Conservation (phyloP, 2,113 vertebrate genomes). For the Cervus canadensis region DNA sequence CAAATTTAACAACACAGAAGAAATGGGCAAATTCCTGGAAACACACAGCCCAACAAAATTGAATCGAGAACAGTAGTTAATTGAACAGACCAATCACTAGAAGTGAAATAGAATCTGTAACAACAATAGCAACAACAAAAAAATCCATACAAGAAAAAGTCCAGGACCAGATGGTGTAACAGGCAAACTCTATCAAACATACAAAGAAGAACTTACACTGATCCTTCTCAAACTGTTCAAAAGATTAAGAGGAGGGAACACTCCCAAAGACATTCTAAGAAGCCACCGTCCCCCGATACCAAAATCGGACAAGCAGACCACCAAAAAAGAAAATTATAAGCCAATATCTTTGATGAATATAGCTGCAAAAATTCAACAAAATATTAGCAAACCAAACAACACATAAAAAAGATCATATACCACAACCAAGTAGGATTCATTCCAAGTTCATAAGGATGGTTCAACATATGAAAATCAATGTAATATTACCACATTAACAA, state of each 20-base stretch:
- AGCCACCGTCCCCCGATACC: background rate
- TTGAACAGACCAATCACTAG: background rate
- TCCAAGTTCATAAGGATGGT: background rate
- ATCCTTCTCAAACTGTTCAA: background rate
- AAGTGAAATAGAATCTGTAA: background rate
- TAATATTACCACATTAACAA: background rate
- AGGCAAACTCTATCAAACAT: background rate
- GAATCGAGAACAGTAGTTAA: background rate
- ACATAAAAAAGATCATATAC: background rate
- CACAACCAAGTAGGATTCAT: background rate
- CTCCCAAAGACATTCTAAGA: background rate
- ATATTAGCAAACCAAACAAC: background rate
- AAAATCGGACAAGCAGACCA: background rate
- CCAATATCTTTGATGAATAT: background rate
- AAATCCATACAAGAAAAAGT: background rate
- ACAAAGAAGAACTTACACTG: background rate
- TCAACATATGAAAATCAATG: background rate
- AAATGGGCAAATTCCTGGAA: background rate
- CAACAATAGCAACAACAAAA: background rate
- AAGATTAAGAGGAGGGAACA: background rate
- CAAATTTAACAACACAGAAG: background rate
- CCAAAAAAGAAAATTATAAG: background rate
- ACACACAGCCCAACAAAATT: background rate
- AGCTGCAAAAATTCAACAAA: background rate
- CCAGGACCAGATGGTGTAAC: background rate